Percentiles rank a stretch among this genome's conserved stretches.
Conservation (phyloP, 2,113 vertebrate species). For the Laterallus jamaicensis region DNA sequence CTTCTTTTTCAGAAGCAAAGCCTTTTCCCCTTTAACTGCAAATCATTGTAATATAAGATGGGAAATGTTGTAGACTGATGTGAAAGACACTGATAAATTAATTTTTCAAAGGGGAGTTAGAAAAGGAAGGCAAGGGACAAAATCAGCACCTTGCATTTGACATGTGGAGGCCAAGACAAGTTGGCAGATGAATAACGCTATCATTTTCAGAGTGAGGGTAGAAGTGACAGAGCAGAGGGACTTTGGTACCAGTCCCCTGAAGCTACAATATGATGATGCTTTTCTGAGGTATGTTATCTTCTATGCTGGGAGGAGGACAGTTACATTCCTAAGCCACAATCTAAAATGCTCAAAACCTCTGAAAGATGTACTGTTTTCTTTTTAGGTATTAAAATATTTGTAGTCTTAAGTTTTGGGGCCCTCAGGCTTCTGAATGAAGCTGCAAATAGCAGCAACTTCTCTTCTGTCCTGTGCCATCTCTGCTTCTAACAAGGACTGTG, state of each 20-base stretch:
- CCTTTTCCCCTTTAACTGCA: not conserved
- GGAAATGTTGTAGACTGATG: conserved; percentile 5
- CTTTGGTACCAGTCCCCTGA: not conserved
- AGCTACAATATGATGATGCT: not conserved
- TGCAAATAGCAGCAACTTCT: not conserved
- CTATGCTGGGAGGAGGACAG: not conserved
- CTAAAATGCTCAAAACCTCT: not conserved
- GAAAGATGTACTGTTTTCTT: not conserved
- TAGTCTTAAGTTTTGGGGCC: not conserved
- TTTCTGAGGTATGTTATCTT: not conserved
- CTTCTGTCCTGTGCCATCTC: not conserved
- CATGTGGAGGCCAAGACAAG: not conserved
- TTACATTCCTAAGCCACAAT: not conserved
- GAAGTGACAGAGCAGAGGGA: not conserved
- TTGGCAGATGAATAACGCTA: not conserved
- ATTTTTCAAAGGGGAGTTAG: not conserved
- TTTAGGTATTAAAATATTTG: not conserved
- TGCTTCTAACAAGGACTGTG: not conserved
- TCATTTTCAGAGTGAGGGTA: not conserved
- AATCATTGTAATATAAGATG: not conserved
- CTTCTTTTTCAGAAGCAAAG: conserved; percentile 56
- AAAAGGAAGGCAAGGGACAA: not conserved
- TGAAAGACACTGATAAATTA: conserved; percentile 4
- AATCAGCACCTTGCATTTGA: not conserved
- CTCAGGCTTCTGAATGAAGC: not conserved